These are phyloP conservation scores for Coptodon rendalli DNA, from an alignment of 2,113 vertebrate genomes.

Conservation along the genomic window DNA sequence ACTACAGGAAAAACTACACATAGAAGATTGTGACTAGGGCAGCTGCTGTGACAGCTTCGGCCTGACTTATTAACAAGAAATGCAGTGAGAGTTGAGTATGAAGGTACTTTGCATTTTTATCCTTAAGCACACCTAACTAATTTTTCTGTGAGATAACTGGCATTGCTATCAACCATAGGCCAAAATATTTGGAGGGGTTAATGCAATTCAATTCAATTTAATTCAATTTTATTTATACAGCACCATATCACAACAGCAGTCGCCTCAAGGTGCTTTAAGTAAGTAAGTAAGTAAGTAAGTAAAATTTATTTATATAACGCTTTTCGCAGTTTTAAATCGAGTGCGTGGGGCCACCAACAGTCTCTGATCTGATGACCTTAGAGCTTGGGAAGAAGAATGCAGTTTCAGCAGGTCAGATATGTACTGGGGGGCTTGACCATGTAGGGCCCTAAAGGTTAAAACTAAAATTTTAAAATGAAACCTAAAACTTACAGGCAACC, in stretches of 20 bases:
- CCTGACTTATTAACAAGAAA: background rate
- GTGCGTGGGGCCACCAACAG: background rate
- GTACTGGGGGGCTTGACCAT: background rate
- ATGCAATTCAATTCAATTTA: background rate
- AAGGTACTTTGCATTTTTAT: background rate
- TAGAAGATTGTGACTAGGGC: background rate
- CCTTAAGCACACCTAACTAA: background rate
- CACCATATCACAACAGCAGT: background rate
- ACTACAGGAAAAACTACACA: background rate
- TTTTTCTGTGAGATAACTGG: background rate
- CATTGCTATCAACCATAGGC: background rate
- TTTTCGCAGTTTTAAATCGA: background rate
- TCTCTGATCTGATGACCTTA: background rate
- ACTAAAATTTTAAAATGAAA: no score
- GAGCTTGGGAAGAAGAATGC: background rate
- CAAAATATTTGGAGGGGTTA: background rate
- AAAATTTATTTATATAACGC: background rate
- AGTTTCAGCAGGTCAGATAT: background rate
- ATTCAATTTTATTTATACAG: background rate
- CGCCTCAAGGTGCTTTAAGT: background rate
- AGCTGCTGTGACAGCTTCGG: background rate
- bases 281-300: background rate
- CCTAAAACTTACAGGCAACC: no score
- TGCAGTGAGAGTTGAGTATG: background rate
- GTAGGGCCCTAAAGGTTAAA: no score